Percentiles rank a stretch among this genome's conserved stretches.
phyloP scores from a whole-genome alignment of 2,797 vertebrate genomes.

The Danio kyathit region DNA sequence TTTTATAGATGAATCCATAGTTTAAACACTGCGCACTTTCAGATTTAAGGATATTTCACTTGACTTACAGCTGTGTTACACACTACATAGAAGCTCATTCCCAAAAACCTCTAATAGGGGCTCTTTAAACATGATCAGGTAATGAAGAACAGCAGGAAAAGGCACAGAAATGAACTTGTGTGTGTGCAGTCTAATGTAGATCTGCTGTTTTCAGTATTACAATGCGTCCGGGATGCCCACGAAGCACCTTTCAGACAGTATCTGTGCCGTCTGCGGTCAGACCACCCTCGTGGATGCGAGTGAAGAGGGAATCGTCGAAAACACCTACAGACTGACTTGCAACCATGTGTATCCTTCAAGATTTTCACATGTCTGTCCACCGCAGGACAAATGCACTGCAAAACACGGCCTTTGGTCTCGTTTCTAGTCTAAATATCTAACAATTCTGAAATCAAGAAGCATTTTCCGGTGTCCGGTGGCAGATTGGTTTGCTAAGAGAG shows the following conservation, averaged over 20 bases:
- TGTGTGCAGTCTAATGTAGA: no score
- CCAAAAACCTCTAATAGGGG: no score
- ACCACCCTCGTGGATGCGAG: constrained; percentile 96
- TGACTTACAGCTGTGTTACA: no score
- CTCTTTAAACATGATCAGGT: not conserved
- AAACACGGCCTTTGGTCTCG: no score
- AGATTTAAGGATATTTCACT: no score
- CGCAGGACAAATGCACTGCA: not conserved
- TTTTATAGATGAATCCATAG: no score
- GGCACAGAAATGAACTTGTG: not conserved
- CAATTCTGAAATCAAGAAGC: no score
- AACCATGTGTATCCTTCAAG: constrained; percentile 96
- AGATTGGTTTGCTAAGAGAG: no score
- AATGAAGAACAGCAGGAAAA: not conserved
- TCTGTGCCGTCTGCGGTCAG: constrained; percentile 98
- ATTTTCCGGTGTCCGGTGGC: no score
- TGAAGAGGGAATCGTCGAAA: constrained; percentile 98
- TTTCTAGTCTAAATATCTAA: no score
- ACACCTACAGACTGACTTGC: constrained; percentile 96
- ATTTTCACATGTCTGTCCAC: not conserved
- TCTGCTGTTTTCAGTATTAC: constrained; percentile 85
- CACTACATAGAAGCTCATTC: no score
- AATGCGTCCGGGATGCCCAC: constrained; percentile 97
- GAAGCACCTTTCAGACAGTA: constrained; percentile 95
- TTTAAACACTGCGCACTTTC: no score